Conservation (phyloP, 2,113 vertebrate species). For the Chamaetylas fuelleborni region DNA sequence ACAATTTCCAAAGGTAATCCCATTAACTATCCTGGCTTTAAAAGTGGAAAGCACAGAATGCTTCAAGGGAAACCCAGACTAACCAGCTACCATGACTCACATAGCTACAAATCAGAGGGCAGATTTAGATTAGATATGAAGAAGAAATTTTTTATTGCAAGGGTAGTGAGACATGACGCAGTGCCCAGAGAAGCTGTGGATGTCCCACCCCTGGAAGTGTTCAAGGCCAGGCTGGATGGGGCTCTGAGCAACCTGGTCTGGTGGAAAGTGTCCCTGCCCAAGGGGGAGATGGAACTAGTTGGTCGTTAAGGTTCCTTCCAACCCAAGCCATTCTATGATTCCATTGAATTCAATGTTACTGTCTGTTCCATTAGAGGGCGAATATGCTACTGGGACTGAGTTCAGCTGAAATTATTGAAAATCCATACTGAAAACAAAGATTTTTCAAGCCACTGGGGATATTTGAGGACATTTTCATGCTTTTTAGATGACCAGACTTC, state of each 20-base stretch:
- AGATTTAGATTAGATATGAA: neutral
- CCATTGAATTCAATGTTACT: neutral
- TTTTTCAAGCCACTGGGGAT: neutral
- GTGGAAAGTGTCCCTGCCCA: neutral
- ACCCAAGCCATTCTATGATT: neutral
- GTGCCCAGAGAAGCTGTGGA: neutral
- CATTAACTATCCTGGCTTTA: neutral
- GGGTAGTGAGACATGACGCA: neutral
- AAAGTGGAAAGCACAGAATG: neutral
- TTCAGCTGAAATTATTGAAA: neutral
- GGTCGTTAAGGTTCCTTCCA: neutral
- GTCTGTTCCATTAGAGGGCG: neutral
- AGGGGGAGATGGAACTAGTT: neutral
- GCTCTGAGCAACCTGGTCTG: neutral
- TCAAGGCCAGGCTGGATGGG: neutral
- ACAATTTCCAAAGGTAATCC: neutral
- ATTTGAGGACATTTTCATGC: neutral
- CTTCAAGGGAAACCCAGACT: neutral
- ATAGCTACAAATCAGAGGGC: neutral
- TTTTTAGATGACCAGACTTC: neutral
- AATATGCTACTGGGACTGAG: neutral
- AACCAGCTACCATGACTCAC: neutral
- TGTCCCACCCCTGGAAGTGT: neutral
- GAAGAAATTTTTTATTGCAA: neutral
- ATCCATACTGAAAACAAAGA: neutral